Base-by-base conservation (phyloP, 92 coral and sea anemone species). In the Virgularia gustaviana region DNA sequence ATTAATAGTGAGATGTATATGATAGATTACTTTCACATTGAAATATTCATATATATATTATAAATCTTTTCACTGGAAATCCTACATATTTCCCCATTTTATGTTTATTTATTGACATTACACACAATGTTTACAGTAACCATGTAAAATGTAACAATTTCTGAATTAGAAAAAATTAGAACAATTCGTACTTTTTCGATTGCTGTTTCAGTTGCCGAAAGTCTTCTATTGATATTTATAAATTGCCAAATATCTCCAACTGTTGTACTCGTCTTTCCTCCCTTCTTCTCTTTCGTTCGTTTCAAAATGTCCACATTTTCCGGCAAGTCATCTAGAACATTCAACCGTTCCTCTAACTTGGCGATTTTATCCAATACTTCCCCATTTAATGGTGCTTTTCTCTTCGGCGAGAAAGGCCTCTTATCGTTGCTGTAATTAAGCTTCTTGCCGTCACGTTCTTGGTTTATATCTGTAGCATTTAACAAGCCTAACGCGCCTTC, bases 181-280 rank as follows among this genome's bases (percentile, higher is more conserved):
- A 39, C 15, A 27, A 25, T 24, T 59, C 77, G 8, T 77, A 94
- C 99, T 96, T 94, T 94, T 65, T 89, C 99, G 57, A 94, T 85
- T 19, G 88, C 99, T 27, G 84, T 88, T 78, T 94, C 99, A 12
- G 99, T 82, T 4, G 99, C 99, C 20, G 96, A 96, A 9, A 94
- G 85, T 65, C 99, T 72, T 24, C 96, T 79, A 73, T 94, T 94
- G 20, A 87, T 87, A 85, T 94, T 87, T 18, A 94, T 94, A 82
- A 89, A 89, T 63, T 94, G 99, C 99, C 99, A 94, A 77, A 94
- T 85, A 78, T 94, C 99, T 22, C 81, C 95, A 4, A 94, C 99
- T 0, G 99, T 88, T 15, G 97, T 86, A 76, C 78, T 85, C 0
- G 72, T 24, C 7, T 49, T 36, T 11, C 66, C 77, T 15, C 88